Evolutionary conservation across 2,113 vertebrate genomes (phyloP).

Genomic region (Phasianus colchicus): DNA sequence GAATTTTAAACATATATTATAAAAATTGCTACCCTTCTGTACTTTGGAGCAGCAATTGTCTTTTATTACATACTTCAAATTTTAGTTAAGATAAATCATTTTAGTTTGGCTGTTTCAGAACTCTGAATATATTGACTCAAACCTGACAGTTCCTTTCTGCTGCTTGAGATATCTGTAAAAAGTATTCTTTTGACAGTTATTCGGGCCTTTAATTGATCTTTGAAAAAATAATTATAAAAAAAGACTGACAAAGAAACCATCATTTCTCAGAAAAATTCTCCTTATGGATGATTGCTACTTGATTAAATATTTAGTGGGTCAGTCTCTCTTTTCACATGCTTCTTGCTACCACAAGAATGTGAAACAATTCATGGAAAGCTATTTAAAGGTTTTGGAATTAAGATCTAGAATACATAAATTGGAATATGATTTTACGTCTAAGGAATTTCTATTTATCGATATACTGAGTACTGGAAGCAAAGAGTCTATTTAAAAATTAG

Average conservation of each 20-base stretch:
- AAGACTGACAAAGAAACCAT: not conserved
- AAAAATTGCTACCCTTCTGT: not conserved
- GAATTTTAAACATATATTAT: not conserved
- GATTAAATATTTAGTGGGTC: not conserved
- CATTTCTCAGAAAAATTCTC: not conserved
- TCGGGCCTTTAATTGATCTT: not conserved
- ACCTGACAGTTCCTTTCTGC: not conserved
- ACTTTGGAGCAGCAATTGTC: not conserved
- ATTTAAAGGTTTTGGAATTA: not conserved
- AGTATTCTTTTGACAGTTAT: not conserved
- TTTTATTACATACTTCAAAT: not conserved
- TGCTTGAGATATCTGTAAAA: not conserved
- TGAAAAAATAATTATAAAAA: not conserved
- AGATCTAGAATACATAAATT: not conserved
- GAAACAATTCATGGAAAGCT: not conserved
- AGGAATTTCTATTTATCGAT: not conserved
- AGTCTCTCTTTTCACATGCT: not conserved
- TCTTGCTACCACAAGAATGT: not conserved
- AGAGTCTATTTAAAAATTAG: accelerated
- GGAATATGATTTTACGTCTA: not conserved
- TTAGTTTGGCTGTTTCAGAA: not conserved
- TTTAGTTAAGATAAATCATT: not conserved
- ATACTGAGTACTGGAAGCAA: not conserved
- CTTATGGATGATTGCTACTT: not conserved
- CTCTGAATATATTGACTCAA: not conserved